Evolutionary conservation across 2,113 vertebrate genomes (phyloP), one percentile per base, ranked within the genome.

Genomic region (Tichodroma muraria): DNA sequence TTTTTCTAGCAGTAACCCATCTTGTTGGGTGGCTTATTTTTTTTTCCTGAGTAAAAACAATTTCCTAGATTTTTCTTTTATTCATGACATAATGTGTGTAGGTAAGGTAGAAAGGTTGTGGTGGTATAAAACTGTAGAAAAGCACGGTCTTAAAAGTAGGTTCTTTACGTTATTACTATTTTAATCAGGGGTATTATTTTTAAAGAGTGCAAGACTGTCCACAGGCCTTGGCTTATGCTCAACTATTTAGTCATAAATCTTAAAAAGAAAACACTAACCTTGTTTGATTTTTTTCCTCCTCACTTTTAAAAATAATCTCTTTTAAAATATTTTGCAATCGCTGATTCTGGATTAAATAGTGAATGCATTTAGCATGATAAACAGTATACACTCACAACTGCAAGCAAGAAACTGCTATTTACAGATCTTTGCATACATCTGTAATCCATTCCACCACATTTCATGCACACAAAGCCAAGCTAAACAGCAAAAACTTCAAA

Each of bases 391-490:
- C 49, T 81, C 73, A 56, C 19, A 90, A 82, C 69, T 90, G 53
- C 81, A 86, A 90, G 80, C 77, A 97, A 87, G 66, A 90, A 85
- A 81, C 40, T 87, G 52, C 61, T 90, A 81, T 92, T 94, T 92
- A 84, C 94, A 90, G 72, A 94, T 56, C 77, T 90, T 53, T 76
- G 57, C 89, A 89, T 80, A 81, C 80, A 94, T 89, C 73, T 20
- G 12, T 78, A 71, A 94, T 84, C 57, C 45, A 70, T 94, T 96
- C 49, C 73, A 81, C 70, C 82, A 60, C 73, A 65, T 78, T 96
- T 93, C 83, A 92, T 0, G 1, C 30, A 69, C 61, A 86, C 33
- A 72, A 79, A 89, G 83, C 69, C 80, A 93, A 92, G 52, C 64
- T 71, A 86, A 88, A 86, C 69, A 94, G 28, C 57, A 86, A 70